Conservation (phyloP, 2,113 vertebrate genomes). For the Oceanodroma tethys region DNA sequence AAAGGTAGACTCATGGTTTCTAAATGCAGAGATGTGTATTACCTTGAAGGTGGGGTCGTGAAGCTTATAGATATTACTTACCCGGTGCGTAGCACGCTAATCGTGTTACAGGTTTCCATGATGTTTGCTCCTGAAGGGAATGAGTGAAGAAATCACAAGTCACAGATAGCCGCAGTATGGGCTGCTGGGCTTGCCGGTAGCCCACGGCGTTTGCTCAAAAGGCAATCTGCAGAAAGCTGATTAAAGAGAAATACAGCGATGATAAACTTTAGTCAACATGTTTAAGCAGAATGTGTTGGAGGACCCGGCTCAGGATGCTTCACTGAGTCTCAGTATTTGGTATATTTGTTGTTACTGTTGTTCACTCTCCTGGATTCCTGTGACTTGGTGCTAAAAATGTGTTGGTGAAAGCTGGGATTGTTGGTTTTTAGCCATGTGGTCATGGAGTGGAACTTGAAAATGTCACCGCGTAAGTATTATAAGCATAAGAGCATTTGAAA, state of each 20-base stretch:
- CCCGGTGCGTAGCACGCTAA: fast-evolving
- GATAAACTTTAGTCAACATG: background rate
- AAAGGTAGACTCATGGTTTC: background rate
- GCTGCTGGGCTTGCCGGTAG: background rate
- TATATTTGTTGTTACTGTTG: background rate
- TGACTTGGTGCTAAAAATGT: background rate
- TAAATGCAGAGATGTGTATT: background rate
- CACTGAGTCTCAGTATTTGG: background rate
- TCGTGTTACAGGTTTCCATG: background rate
- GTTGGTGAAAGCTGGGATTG: background rate
- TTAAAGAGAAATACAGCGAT: background rate
- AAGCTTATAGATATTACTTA: background rate
- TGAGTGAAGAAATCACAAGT: background rate
- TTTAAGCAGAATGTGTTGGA: background rate
- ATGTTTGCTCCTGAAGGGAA: background rate
- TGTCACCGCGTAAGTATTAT: background rate
- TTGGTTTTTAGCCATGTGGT: background rate
- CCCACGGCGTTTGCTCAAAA: background rate
- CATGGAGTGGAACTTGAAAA: background rate
- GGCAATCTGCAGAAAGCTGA: background rate
- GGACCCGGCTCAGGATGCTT: background rate
- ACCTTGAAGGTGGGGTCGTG: background rate
- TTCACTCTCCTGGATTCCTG: background rate
- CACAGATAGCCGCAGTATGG: background rate
- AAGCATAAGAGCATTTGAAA: background rate